These are phyloP conservation scores for Cheilosia impressa DNA, from an alignment of 2,888 invertebrate species.

Conservation along the genomic window DNA sequence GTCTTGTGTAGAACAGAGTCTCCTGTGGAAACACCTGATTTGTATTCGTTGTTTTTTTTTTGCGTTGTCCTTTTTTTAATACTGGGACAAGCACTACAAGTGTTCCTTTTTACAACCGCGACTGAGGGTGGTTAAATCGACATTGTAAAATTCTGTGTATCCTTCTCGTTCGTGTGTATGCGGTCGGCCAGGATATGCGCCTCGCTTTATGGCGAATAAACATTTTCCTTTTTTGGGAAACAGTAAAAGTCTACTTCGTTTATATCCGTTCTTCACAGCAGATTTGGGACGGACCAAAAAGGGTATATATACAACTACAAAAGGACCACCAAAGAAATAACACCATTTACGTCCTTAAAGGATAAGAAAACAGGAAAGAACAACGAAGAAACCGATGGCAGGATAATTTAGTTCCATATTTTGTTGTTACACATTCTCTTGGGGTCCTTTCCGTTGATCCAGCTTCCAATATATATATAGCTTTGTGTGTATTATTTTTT, in stretches of 20 bases:
- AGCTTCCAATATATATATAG: constrained; percentile 52
- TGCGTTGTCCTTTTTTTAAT: neutral
- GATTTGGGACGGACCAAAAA: neutral
- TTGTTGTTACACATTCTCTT: constrained; percentile 64
- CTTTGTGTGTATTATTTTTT: neutral
- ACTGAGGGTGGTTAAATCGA: constrained; percentile 39
- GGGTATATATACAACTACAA: constrained; percentile 4
- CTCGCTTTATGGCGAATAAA: constrained; percentile 69
- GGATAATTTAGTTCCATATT: constrained; percentile 72
- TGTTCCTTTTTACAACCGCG: constrained; percentile 22
- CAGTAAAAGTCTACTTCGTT: constrained; percentile 71
- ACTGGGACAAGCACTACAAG: constrained; percentile 32
- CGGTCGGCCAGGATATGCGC: constrained; percentile 29
- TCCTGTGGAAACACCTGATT: constrained; percentile 40
- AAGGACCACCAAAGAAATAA: constrained; percentile 44
- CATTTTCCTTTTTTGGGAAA: constrained; percentile 62
- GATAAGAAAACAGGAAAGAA: constrained; percentile 65
- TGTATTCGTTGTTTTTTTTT: constrained; percentile 12
- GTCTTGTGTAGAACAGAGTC: neutral
- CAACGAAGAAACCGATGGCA: constrained; percentile 54
- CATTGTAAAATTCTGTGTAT: constrained; percentile 52
- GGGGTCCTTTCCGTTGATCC: constrained; percentile 46
- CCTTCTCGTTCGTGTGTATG: neutral
- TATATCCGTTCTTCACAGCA: constrained; percentile 52
- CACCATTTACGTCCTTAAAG: constrained; percentile 61